Conservation (phyloP, 2,888 invertebrate species). For the Philaethria dido region DNA sequence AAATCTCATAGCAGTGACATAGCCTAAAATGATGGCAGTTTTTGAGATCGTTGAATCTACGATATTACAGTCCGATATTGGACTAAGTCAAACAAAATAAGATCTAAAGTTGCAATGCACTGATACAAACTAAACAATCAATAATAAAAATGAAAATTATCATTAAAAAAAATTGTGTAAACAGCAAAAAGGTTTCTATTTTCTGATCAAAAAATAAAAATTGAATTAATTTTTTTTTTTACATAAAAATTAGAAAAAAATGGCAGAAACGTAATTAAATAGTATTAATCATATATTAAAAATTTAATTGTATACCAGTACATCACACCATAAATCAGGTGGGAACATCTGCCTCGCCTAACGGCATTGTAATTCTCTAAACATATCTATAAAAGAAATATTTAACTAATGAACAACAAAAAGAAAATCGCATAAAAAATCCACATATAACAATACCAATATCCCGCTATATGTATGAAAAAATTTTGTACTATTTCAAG, state of each 20-base stretch:
- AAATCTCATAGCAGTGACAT: constrained; percentile 50
- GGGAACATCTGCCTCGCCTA: constrained; percentile 76
- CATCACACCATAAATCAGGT: constrained; percentile 53
- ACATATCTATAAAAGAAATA: constrained; percentile 42
- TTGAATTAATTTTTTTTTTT: too few species aligned
- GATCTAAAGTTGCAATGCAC: constrained; percentile 23
- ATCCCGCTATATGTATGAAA: constrained; percentile 24
- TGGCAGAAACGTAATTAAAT: too few species aligned
- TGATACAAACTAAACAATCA: constrained; percentile 10
- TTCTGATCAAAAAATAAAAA: too few species aligned
- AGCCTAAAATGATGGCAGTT: constrained; percentile 62
- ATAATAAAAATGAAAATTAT: neutral
- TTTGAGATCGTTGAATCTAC: constrained; percentile 75
- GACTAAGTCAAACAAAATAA: constrained; percentile 62
- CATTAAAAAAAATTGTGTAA: neutral
- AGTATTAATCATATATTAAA: too few species aligned
- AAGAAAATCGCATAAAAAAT: constrained; percentile 13
- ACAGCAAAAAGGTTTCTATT: too few species aligned
- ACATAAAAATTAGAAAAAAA: too few species aligned
- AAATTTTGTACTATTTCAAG: constrained; percentile 33
- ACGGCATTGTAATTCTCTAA: constrained; percentile 74
- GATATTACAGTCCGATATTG: constrained; percentile 62
- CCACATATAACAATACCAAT: constrained; percentile 17
- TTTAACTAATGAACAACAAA: constrained; percentile 16
- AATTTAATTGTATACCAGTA: neutral